Percentiles rank a stretch among this genome's conserved stretches.
These are phyloP conservation scores for Lissocephala sabroskyi DNA, from an alignment of 2,888 invertebrate species.

Conservation along the genomic window DNA sequence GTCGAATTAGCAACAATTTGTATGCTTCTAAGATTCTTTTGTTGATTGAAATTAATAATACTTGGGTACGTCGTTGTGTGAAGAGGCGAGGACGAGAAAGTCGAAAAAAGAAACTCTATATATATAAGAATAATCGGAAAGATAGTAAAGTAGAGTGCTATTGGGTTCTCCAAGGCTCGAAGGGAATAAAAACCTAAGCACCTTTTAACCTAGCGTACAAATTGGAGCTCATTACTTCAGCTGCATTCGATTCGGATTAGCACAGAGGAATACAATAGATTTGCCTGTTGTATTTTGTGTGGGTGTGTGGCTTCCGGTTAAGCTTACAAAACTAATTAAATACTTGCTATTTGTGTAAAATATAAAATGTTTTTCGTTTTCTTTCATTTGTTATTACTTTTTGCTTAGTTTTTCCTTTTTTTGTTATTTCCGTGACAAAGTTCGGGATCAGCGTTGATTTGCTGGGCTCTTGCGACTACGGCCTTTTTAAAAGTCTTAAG, in stretches of 20 bases:
- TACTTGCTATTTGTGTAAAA: constrained; percentile 64
- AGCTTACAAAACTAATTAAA: constrained; percentile 63
- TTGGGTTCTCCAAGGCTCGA: no score
- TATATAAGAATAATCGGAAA: no score
- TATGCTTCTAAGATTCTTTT: constrained; percentile 12
- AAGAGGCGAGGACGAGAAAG: no score
- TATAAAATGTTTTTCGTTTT: constrained; percentile 46
- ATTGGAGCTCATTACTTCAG: not conserved
- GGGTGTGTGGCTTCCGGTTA: constrained; percentile 23
- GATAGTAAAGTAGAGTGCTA: no score
- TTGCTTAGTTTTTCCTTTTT: constrained; percentile 17
- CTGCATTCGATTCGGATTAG: constrained; percentile 13
- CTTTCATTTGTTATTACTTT: constrained; percentile 10
- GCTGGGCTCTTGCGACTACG: constrained; percentile 30
- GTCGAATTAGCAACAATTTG: constrained; percentile 34
- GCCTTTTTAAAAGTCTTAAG: constrained; percentile 59
- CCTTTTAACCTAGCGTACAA: constrained; percentile 14
- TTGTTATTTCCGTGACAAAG: constrained; percentile 10
- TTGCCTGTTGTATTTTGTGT: constrained; percentile 28
- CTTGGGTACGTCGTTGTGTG: constrained; percentile 43
- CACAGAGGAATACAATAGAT: constrained; percentile 33
- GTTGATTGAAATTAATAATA: constrained; percentile 59
- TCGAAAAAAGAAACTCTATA: constrained; percentile 45
- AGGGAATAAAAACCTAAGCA: constrained; percentile 38
- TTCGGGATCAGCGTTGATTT: constrained; percentile 5